phyloP scores from a whole-genome alignment of 2,888 invertebrate species.

The Dolomedes plantarius region DNA sequence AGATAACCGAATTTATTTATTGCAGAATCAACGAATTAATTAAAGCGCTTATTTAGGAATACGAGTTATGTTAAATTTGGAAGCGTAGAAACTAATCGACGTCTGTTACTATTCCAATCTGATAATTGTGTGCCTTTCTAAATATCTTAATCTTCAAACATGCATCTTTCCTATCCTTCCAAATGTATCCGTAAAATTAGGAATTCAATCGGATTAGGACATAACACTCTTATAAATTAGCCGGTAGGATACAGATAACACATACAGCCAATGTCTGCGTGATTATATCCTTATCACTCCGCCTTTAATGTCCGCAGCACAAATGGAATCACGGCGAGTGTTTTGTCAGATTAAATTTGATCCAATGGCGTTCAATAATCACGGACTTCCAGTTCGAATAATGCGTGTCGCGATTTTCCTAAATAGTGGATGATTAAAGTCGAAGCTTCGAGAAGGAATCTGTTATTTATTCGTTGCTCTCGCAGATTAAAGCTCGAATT shows the following conservation, averaged over 20 bases:
- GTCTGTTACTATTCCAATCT: not conserved
- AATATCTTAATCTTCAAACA: slow-evolving; percentile 12
- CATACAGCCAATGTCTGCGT: slow-evolving; percentile 26
- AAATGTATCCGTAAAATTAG: slow-evolving; percentile 4
- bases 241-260: slow-evolving; percentile 9
- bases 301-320: slow-evolving; percentile 42
- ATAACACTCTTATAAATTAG: slow-evolving; percentile 29
- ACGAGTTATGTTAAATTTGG: not conserved
- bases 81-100: not conserved
- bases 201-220: slow-evolving; percentile 12
- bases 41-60: not conserved
- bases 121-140: not conserved
- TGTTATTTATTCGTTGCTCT: slow-evolving; percentile 1
- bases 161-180: slow-evolving; percentile 2
- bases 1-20: not conserved
- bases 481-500: not conserved
- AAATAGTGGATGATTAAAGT: slow-evolving; percentile 14
- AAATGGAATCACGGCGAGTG: slow-evolving; percentile 22
- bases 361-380: slow-evolving; percentile 18
- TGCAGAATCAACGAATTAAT: not conserved
- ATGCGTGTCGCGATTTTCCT: slow-evolving; percentile 1
- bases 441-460: not conserved
- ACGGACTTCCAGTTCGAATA: slow-evolving; percentile 4
- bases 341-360: slow-evolving; percentile 14
- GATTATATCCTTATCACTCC: slow-evolving; percentile 61